Base-by-base conservation (phyloP, 2,113 vertebrate genomes). In the Chloroceryle aenea region DNA sequence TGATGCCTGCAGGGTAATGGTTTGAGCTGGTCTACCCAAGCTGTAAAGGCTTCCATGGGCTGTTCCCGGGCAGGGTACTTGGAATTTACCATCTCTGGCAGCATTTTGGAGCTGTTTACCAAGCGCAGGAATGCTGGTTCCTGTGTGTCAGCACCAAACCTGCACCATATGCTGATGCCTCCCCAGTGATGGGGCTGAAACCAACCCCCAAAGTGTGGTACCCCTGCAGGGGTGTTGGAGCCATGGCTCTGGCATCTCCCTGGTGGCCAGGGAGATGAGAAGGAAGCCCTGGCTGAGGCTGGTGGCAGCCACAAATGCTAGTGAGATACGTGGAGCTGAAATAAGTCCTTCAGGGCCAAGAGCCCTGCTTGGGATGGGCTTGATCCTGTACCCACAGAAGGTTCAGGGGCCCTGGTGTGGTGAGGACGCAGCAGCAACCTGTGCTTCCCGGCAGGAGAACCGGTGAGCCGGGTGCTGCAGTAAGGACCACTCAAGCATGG, bases 361-460 rank as follows among this genome's bases (percentile, higher is more conserved):
- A 55, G 52, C 45, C 56, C 69, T 64, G 63, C 74, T 80, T 26
- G 25, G 48, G 25, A 18, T 0, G 2, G 56, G 80, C 40, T 82
- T 14, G 14, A 27, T 81, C 74, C 58, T 82, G 69, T 1, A 0
- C 78, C 72, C 2, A 0, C 1, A 11, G 34, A 50, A 34, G 27
- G 15, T 4, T 47, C 0, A 0, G 87, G 19, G 56, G 36, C 90
- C 45, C 25, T 2, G 7, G 26, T 2, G 9, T 5, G 4, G 7
- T 40, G 86, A 67, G 47, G 32, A 12, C 26, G 5, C 58, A 13
- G 66, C 72, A 68, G 47, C 32, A 45, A 0, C 25, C 14, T 7
- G 68, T 18, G 62, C 69, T 73, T 53, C 2, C 15, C 5, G 6
- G 5, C 4, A 12, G 26, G 71, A 68, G 79, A 45, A 14, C 53